A percentile compares a stretch with the other conserved stretches of the same genome.
phyloP scores from a whole-genome alignment of 2,113 vertebrate species.

The Phyllopteryx taeniolatus region DNA sequence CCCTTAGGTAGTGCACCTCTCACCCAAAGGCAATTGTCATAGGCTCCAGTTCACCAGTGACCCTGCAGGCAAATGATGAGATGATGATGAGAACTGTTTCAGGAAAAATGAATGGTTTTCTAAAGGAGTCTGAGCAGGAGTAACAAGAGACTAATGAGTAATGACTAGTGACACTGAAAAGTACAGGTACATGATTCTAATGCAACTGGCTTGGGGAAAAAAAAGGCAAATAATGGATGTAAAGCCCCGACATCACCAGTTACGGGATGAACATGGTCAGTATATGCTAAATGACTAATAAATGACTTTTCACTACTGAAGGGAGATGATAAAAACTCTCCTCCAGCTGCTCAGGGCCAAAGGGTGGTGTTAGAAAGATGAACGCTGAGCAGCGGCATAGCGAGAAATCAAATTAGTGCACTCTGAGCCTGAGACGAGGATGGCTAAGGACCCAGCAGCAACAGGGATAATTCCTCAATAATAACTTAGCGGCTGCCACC shows the following conservation, averaged over 20 bases:
- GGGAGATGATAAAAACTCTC: background rate
- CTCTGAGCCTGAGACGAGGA: constrained; percentile 74
- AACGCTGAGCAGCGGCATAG: constrained; percentile 69
- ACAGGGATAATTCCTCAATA: constrained; percentile 66
- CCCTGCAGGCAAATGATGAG: background rate
- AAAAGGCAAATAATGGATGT: background rate
- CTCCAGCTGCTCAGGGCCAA: constrained; percentile 66
- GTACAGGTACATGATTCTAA: background rate
- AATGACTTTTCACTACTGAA: background rate
- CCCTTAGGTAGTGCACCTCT: too few relatives aligned
- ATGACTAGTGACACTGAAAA: background rate
- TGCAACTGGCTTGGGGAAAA: background rate
- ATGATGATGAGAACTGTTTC: background rate
- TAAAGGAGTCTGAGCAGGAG: background rate
- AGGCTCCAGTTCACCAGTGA: background rate
- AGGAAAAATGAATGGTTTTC: background rate
- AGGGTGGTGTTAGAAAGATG: constrained; percentile 75
- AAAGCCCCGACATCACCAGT: background rate
- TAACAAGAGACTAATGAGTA: background rate
- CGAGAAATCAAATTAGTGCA: constrained; percentile 90
- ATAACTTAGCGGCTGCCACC: background rate
- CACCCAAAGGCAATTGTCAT: too few relatives aligned
- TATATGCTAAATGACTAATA: background rate
- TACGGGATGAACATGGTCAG: background rate
- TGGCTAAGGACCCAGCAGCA: constrained; percentile 52